phyloP scores from a whole-genome alignment of 2,888 invertebrate genomes.

The Actias luna region DNA sequence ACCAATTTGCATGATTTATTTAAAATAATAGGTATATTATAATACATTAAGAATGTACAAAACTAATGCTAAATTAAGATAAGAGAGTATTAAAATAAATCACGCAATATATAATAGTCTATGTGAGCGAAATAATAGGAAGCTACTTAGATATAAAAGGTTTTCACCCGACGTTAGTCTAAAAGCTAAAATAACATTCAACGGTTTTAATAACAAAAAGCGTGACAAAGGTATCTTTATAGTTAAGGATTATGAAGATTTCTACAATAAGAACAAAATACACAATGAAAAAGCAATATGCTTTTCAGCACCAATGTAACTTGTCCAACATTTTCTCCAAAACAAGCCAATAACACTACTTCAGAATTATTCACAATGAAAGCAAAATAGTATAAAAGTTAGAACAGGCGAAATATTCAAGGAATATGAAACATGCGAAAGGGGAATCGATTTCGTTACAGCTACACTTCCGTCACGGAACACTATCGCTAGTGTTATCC shows the following conservation, averaged over 20 bases:
- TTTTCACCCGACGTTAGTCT: not conserved
- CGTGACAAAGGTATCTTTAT: not conserved
- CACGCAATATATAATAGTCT: too few relatives aligned
- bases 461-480: constrained; percentile 27
- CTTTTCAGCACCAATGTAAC: not conserved
- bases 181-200: not conserved
- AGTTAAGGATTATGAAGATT: not conserved
- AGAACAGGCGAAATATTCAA: constrained; percentile 10
- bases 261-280: not conserved
- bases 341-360: constrained; percentile 5
- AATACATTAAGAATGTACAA: too few relatives aligned
- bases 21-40: too few relatives aligned
- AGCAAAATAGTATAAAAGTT: constrained; percentile 4
- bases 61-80: too few relatives aligned
- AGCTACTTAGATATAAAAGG: not conserved
- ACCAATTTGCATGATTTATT: too few relatives aligned
- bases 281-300: not conserved
- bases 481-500: constrained; percentile 23
- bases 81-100: too few relatives aligned
- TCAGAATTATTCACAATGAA: not conserved
- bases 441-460: constrained; percentile 16
- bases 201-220: not conserved
- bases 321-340: not conserved
- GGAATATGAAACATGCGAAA: constrained; percentile 16
- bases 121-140: too few relatives aligned